A percentile compares a stretch with the other conserved stretches of the same genome.
Conservation (phyloP, 2,888 invertebrate species). For the Asteroscopus sphinx region DNA sequence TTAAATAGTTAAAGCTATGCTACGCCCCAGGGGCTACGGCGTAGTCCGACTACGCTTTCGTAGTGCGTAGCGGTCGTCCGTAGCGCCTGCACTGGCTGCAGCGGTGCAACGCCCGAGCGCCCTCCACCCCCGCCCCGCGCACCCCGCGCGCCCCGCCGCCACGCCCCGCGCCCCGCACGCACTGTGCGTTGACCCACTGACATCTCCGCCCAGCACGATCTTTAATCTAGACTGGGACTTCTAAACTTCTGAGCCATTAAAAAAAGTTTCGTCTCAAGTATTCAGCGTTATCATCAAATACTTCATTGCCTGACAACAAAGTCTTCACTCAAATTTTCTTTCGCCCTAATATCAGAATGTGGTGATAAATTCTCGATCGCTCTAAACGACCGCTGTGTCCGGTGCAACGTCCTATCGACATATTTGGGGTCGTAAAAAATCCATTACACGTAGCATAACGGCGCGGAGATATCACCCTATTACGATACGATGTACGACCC, state of each 20-base stretch:
- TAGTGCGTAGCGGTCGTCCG: slow-evolving; percentile 75
- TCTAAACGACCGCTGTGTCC: slow-evolving; percentile 52
- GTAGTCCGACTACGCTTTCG: slow-evolving; percentile 68
- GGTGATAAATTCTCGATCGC: slow-evolving; percentile 33
- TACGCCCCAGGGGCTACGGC: slow-evolving; percentile 66
- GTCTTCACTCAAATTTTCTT: slow-evolving; percentile 2
- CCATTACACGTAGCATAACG: slow-evolving; percentile 56
- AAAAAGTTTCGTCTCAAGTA: slow-evolving; percentile 51
- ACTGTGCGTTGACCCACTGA: slow-evolving; percentile 89
- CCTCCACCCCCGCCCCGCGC: slow-evolving; percentile 56
- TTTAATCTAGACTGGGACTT: slow-evolving; percentile 82
- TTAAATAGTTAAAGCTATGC: slow-evolving; percentile 45
- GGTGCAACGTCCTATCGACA: slow-evolving; percentile 60
- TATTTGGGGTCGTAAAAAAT: slow-evolving; percentile 61
- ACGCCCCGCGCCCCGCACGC: slow-evolving; percentile 75
- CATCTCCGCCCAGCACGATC: slow-evolving; percentile 86
- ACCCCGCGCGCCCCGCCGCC: slow-evolving; percentile 44
- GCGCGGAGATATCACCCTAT: slow-evolving; percentile 47
- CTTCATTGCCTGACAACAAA: slow-evolving; percentile 35
- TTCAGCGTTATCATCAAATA: slow-evolving; percentile 39
- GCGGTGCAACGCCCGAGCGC: slow-evolving; percentile 84
- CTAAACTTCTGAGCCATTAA: slow-evolving; percentile 65
- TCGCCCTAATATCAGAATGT: slow-evolving; percentile 28
- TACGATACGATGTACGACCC: slow-evolving; percentile 48
- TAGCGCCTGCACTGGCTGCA: slow-evolving; percentile 82